Conservation (phyloP, 2,113 vertebrate species). For the Scytalopus superciliaris region DNA sequence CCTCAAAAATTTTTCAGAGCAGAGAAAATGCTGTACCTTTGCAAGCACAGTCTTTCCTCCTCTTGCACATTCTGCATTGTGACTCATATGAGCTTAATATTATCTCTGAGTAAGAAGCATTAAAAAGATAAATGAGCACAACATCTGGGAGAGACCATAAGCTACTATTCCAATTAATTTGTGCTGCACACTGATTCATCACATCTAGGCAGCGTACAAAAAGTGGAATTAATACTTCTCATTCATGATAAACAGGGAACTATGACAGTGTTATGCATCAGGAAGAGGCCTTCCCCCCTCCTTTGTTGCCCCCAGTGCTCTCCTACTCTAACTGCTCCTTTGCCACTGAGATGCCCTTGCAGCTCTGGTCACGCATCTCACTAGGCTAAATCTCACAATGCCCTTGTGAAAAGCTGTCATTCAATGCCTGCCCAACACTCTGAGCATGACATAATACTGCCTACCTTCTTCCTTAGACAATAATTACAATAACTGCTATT, state of each 20-base stretch:
- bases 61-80: not conserved
- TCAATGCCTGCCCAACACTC: not conserved
- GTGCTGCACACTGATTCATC: not conserved
- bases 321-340: not conserved
- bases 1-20: not conserved
- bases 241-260: not conserved
- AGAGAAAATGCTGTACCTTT: not conserved
- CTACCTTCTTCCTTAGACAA: not conserved
- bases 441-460: not conserved
- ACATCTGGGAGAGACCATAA: not conserved
- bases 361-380: not conserved
- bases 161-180: not conserved
- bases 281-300: not conserved
- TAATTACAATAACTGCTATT: slow-evolving; percentile 2
- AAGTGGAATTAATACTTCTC: not conserved
- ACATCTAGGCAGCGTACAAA: not conserved
- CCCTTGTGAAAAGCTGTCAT: not conserved
- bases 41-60: not conserved
- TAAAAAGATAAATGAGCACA: not conserved
- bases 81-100: not conserved
- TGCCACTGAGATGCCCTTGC: not conserved
- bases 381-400: not conserved
- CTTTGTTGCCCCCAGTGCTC: not conserved
- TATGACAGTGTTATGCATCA: not conserved
- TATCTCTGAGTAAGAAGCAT: not conserved